Evolutionary conservation across 2,797 vertebrate species (phyloP).

Genomic region (Enteromius trimaculatus): DNA sequence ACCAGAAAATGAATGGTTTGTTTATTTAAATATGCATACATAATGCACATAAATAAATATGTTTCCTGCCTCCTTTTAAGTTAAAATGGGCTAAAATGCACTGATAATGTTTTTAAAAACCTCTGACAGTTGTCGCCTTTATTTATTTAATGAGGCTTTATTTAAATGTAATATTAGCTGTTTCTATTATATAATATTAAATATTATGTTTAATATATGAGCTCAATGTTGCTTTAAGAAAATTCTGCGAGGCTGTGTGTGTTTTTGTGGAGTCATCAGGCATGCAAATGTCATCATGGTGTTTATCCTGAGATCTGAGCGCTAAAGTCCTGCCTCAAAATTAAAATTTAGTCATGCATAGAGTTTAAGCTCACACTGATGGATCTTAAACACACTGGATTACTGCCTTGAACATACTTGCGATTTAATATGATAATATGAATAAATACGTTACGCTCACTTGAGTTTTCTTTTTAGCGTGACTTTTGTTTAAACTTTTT

Average conservation of each 20-base stretch:
- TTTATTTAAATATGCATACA: neutral
- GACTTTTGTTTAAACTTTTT: conserved; percentile 33
- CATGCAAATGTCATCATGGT: neutral
- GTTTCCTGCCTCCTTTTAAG: neutral
- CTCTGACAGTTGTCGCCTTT: neutral
- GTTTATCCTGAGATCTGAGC: neutral
- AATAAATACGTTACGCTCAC: neutral
- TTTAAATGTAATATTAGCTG: conserved; percentile 1
- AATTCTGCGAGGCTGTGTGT: neutral
- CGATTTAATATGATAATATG: neutral
- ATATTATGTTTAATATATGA: neutral
- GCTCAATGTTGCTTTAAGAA: neutral
- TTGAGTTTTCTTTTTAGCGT: neutral
- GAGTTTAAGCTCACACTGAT: neutral
- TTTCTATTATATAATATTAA: too few species aligned
- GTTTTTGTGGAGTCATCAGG: neutral
- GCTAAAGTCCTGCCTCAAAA: conserved; percentile 13
- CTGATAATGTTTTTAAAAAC: neutral
- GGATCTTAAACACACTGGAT: neutral
- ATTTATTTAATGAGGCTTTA: neutral
- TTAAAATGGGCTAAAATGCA: neutral
- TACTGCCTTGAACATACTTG: neutral
- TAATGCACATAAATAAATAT: neutral
- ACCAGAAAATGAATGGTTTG: neutral
- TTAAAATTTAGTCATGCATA: neutral